phyloP scores from a whole-genome alignment of 2,888 invertebrate species.

The Caenorhabditis afra region DNA sequence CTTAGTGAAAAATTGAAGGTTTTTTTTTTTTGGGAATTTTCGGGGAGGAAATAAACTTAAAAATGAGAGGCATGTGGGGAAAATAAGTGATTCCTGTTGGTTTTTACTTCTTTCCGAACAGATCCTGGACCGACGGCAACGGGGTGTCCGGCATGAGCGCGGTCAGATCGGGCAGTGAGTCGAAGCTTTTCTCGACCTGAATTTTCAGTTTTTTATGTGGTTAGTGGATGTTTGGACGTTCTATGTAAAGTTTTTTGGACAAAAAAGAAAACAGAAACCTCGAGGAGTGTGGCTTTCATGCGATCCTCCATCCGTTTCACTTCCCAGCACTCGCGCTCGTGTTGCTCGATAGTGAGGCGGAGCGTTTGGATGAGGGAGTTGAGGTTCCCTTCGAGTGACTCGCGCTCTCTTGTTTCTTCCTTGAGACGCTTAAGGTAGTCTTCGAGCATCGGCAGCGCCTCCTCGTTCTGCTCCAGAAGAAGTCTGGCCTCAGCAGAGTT shows the following conservation, averaged over 20 bases:
- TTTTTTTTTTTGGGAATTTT: too few relatives aligned
- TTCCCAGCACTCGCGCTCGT: slow-evolving; percentile 57
- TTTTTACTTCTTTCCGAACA: slow-evolving; percentile 32
- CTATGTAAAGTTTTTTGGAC: too few relatives aligned
- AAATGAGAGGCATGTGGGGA: too few relatives aligned
- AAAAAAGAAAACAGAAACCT: too few relatives aligned
- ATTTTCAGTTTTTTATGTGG: too few relatives aligned
- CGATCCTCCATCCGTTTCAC: slow-evolving; percentile 62
- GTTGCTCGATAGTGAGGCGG: slow-evolving; percentile 57
- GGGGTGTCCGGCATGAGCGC: slow-evolving; percentile 57
- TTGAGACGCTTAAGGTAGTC: slow-evolving; percentile 66
- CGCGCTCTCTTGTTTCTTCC: slow-evolving; percentile 63
- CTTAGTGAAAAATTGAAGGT: too few relatives aligned
- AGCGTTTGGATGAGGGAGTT: slow-evolving; percentile 64
- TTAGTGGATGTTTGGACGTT: too few relatives aligned
- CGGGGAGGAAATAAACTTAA: too few relatives aligned
- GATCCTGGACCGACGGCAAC: slow-evolving; percentile 63
- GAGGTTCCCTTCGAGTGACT: slow-evolving; percentile 58
- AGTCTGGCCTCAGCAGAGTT: slow-evolving; percentile 61
- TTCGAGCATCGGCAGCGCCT: slow-evolving; percentile 61
- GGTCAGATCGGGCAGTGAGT: slow-evolving; percentile 73
- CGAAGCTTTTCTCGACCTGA: slow-evolving; percentile 68
- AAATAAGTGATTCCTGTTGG: too few relatives aligned
- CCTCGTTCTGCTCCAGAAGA: slow-evolving; percentile 56
- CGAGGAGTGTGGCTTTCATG: slow-evolving; percentile 49